Evolutionary conservation across 2,797 vertebrate genomes (phyloP), one percentile per base, ranked within the genome.

Genomic region (Sebastes cheni): DNA sequence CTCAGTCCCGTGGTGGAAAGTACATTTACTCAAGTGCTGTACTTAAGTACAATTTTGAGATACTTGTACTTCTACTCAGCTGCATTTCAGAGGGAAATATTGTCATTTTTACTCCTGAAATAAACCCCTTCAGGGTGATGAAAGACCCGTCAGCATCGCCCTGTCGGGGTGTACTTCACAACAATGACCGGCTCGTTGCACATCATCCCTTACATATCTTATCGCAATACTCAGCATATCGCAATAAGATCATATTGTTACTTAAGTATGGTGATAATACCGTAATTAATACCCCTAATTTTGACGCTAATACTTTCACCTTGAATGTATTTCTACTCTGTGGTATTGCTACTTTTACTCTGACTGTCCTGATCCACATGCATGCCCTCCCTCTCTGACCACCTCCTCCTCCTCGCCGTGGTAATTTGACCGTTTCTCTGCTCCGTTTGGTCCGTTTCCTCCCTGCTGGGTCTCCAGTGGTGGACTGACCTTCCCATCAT

Each of bases 401-500:
- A 18, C 42, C 42, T 46, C 42, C 42, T 39, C 23, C 36, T 32
- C 61, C 52, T 54, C 9, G 1, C 61, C 46, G 36, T 20, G 22
- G 58, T 16, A 3, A 22, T 82, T 77, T 59, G 60, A 25, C 32
- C 52, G 10, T 67, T 75, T 60, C 55, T 74, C 60, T 22, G 13
- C 61, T 80, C 73, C 16, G 25, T 25, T 67, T 70, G 16, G 6
- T 7, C 75, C 5, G 1, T 34, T 74, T 74, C 20, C 58, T 61
- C 64, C 55, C 69, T 25, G 55, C 83, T 74, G 83, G 69, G 74
- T 52, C 84, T 81, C 79, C 30, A 18, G 69, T 69, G 73, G 60
- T 50, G 16, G 34, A 67, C 16, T 90, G 86, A 92, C 92, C 88
- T 91, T 88, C 80, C 67, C 79, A 4, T 62, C 22, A 42, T 11